Base-by-base conservation (phyloP, 2,888 invertebrate genomes). In the Blomia tropicalis region DNA sequence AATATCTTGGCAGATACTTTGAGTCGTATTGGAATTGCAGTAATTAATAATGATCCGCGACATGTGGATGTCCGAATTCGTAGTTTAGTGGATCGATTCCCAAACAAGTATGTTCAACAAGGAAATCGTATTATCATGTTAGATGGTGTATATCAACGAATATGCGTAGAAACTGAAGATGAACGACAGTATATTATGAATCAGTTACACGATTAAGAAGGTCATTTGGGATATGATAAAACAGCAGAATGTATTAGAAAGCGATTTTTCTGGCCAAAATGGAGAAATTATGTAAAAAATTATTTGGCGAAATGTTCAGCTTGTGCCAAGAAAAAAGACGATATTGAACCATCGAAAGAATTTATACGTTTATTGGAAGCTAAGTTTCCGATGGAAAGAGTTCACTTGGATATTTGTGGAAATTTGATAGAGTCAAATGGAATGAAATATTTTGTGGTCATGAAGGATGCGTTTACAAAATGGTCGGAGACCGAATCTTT, bases 381-480 rank as follows among this genome's bases (percentile, higher is more conserved):
- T 2, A 41, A n/a, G 41, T n/a, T 41, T 41, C 2, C 2, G 2
- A n/a, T n/a, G n/a, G n/a, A 56, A 22, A 4, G 23, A 3, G 56
- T 67, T 1, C 44, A 29, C 1, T 36, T 65, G 0, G 66, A 67
- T 30, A 59, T 60, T 2, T n/a, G 62, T 1, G 67, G 65, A 1
- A 58, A 60, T 17, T n/a, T 67, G 2, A 30, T 43, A 11, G n/a
- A 19, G 1, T 54, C 66, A 2, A 2, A n/a, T 0, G 60, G 58
- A 5, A 66, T 67, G 30, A 44, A 41, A 14, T 63, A 67, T 41
- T 60, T 67, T n/a, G 17, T 67, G 1, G 64, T 67, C 0, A 11
- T 64, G 1, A 43, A 51, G 1, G 66, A 67, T 19, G 54, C 47
- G 30, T 63, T 53, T n/a, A 63, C 64, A 2, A 44, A 51, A 23